Percentiles rank a stretch among this genome's conserved stretches.
These are phyloP conservation scores for Electrona antarctica DNA, from an alignment of 2,113 vertebrate genomes.

Conservation along the genomic window DNA sequence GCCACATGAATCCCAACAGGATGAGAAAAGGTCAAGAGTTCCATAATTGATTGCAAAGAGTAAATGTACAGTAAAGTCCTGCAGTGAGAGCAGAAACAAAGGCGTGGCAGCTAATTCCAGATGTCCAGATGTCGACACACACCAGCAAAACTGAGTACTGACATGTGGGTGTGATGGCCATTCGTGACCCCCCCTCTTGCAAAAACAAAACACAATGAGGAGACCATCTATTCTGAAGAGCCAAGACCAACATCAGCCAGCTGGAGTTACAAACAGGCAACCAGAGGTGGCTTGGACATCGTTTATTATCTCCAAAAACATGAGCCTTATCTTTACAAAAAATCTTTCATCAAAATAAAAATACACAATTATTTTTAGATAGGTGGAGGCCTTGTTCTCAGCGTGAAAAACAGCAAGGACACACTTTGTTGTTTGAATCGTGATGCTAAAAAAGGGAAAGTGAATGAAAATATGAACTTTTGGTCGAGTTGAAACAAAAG, in stretches of 20 bases:
- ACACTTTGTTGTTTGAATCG: slow-evolving; percentile 23
- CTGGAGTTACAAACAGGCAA: slow-evolving; percentile 11
- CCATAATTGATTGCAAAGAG: too few relatives aligned
- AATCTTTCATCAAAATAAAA: slow-evolving; percentile 18
- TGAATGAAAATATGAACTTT: not conserved
- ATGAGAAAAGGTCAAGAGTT: not conserved
- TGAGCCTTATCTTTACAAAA: slow-evolving; percentile 34
- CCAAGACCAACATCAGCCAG: not conserved
- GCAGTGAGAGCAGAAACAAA: not conserved
- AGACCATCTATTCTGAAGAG: not conserved
- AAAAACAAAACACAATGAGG: slow-evolving; percentile 22
- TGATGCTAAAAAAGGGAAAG: not conserved
- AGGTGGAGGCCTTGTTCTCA: not conserved
- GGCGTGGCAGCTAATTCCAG: not conserved
- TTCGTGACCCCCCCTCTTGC: slow-evolving; percentile 23
- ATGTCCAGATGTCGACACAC: slow-evolving; percentile 1
- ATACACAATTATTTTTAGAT: not conserved
- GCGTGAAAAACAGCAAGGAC: not conserved
- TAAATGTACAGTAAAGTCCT: too few relatives aligned
- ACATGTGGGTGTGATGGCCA: not conserved
- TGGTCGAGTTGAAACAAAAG: slow-evolving; percentile 7
- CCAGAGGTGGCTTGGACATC: slow-evolving; percentile 8
- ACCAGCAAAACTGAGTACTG: not conserved
- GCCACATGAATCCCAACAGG: not conserved
- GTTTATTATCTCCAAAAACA: slow-evolving; percentile 56